Conservation (phyloP, 2,888 invertebrate species). For the Paralinhomoeus sp. region DNA sequence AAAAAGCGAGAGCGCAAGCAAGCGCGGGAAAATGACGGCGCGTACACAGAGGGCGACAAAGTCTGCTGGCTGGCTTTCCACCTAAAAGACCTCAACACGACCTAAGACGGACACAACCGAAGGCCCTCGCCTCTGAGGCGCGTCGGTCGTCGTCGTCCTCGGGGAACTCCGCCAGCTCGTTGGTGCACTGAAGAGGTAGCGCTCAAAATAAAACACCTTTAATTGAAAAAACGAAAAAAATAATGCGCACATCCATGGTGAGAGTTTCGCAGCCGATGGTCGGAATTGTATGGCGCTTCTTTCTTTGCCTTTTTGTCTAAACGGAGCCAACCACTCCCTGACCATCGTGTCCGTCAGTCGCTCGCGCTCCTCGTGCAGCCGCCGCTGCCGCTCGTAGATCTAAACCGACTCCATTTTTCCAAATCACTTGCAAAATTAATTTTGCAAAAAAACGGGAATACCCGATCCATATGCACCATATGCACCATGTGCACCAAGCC, state of each 20-base stretch:
- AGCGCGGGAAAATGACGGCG: too few species aligned
- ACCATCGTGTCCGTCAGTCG: constrained; percentile 83
- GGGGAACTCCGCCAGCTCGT: constrained; percentile 65
- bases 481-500: too few species aligned
- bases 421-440: too few species aligned
- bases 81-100: too few species aligned
- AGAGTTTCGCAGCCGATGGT: constrained; percentile 75
- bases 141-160: constrained; percentile 66
- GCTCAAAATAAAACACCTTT: constrained; percentile 31
- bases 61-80: too few species aligned
- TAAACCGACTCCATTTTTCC: constrained; percentile 92
- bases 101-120: neutral
- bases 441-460: too few species aligned
- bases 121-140: constrained; percentile 9
- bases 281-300: constrained; percentile 83
- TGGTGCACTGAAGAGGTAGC: constrained; percentile 50
- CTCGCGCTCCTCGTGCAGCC: constrained; percentile 91
- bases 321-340: constrained; percentile 65
- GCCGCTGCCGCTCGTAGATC: constrained; percentile 78
- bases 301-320: constrained; percentile 75
- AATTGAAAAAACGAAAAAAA: neutral
- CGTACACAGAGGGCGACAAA: too few species aligned
- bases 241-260: constrained; percentile 56
- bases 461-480: too few species aligned
- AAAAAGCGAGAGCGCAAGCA: too few species aligned